These are phyloP conservation scores for Thereva nobilitata DNA, from an alignment of 2,888 invertebrate species.

Conservation along the genomic window DNA sequence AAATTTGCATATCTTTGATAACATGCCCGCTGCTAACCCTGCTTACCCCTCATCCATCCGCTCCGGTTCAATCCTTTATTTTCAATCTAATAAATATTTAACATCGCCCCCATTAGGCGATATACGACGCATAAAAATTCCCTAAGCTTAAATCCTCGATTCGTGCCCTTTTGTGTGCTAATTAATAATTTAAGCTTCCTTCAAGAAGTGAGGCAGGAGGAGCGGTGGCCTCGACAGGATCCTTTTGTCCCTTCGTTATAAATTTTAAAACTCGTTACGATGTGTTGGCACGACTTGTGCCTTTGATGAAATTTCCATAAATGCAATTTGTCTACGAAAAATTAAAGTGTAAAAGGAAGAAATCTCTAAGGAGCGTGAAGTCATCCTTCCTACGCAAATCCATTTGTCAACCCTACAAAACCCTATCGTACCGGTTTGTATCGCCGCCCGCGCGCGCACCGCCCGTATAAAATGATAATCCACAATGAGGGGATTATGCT, in stretches of 20 bases:
- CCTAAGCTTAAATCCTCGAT: neutral
- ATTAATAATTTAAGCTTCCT: slow-evolving; percentile 22
- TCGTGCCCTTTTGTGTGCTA: slow-evolving; percentile 1
- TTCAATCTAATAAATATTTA: slow-evolving; percentile 12
- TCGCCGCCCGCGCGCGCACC: neutral
- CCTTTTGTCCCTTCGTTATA: slow-evolving; percentile 6
- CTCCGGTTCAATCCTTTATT: neutral
- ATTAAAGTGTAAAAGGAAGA: slow-evolving; percentile 1
- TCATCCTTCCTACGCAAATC: slow-evolving; percentile 29
- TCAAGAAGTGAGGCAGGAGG: neutral
- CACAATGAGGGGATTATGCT: slow-evolving; percentile 8
- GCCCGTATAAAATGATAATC: slow-evolving; percentile 25
- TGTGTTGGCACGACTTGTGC: neutral
- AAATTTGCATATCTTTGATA: slow-evolving; percentile 12
- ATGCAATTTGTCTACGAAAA: slow-evolving; percentile 29
- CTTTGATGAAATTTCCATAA: slow-evolving; percentile 30
- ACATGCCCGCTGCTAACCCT: neutral
- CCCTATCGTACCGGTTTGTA: too few relatives aligned
- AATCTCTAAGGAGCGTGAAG: slow-evolving; percentile 24
- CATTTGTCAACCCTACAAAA: slow-evolving; percentile 24
- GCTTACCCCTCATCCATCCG: too few relatives aligned
- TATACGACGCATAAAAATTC: neutral
- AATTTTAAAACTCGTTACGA: slow-evolving; percentile 7
- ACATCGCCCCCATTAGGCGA: neutral
- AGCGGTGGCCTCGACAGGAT: neutral